These are phyloP conservation scores for Globodera ellingtonae DNA, from an alignment of 1,140 invertebrate species.

Conservation along the genomic window DNA sequence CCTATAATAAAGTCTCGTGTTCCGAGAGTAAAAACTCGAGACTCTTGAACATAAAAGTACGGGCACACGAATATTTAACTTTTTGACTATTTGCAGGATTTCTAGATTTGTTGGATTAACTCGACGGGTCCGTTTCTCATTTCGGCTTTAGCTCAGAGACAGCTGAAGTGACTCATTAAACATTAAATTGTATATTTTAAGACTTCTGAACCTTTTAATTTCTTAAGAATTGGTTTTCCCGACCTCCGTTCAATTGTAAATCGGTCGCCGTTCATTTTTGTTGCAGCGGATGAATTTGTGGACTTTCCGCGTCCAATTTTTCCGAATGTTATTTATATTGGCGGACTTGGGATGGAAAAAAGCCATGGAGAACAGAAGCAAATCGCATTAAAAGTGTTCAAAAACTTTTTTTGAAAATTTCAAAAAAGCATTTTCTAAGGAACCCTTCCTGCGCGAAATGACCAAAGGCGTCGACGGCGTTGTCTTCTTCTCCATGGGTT, in stretches of 20 bases:
- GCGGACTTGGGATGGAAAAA: slow-evolving; percentile 36
- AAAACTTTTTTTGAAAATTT: slow-evolving; percentile 9
- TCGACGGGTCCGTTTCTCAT: too few species aligned
- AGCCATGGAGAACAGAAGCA: background rate
- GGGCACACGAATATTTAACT: background rate
- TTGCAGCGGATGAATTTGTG: slow-evolving; percentile 43
- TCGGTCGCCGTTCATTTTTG: slow-evolving; percentile 41
- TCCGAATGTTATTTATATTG: slow-evolving; percentile 44
- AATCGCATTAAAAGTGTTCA: background rate
- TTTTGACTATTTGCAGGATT: background rate
- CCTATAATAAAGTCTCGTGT: too few species aligned
- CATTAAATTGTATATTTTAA: background rate
- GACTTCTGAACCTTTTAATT: background rate
- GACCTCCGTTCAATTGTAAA: slow-evolving; percentile 26
- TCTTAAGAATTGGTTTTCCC: slow-evolving; percentile 43
- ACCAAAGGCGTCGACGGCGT: slow-evolving; percentile 40
- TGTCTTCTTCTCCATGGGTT: slow-evolving; percentile 40
- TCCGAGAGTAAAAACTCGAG: too few species aligned
- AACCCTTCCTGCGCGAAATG: slow-evolving; percentile 36
- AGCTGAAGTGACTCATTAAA: too few species aligned
- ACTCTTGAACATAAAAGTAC: too few species aligned
- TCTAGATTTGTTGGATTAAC: too few species aligned
- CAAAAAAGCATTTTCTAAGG: background rate
- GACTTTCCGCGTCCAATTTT: slow-evolving; percentile 42
- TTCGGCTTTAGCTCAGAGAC: too few species aligned